A percentile compares a stretch with the other conserved stretches of the same genome.
These are phyloP conservation scores for Elegia similella DNA, from an alignment of 2,888 invertebrate genomes.

Conservation along the genomic window DNA sequence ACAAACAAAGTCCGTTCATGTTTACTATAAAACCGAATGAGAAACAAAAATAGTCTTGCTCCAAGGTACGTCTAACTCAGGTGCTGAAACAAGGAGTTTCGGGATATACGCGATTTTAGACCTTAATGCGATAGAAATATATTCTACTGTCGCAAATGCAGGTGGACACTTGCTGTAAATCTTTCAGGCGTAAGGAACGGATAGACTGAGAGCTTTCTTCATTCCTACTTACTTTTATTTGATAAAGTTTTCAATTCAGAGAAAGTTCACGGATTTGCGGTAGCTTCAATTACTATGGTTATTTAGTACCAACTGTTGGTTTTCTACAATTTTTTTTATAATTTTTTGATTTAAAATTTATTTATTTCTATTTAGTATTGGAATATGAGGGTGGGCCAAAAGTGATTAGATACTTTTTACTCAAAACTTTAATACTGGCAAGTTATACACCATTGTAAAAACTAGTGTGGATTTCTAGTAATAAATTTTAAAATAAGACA, in stretches of 20 bases:
- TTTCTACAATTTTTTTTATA: too few relatives aligned
- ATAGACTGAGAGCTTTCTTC: not conserved
- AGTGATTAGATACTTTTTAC: too few relatives aligned
- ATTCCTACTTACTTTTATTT: not conserved
- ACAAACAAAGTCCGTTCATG: slow-evolving; percentile 15
- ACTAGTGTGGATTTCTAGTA: too few relatives aligned
- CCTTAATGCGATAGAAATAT: not conserved
- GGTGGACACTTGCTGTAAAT: not conserved
- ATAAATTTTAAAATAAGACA: too few relatives aligned
- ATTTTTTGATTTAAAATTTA: too few relatives aligned
- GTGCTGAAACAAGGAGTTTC: slow-evolving; percentile 1
- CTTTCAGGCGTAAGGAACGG: slow-evolving; percentile 7
- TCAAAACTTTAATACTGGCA: too few relatives aligned
- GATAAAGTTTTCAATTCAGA: not conserved
- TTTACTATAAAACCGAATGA: slow-evolving; percentile 16
- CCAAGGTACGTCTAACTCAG: slow-evolving; percentile 3
- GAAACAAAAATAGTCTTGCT: slow-evolving; percentile 8
- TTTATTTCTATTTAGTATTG: too few relatives aligned
- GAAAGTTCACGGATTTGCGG: too few relatives aligned
- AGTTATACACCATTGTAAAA: too few relatives aligned
- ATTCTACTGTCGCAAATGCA: not conserved
- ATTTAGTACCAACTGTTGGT: too few relatives aligned
- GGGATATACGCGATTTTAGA: not conserved
- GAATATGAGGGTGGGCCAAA: too few relatives aligned
- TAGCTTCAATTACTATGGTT: too few relatives aligned